Percentiles rank a stretch among this genome's conserved stretches.
Evolutionary conservation across 2,888 invertebrate genomes (phyloP).

Genomic region (Marronus borbonicus): DNA sequence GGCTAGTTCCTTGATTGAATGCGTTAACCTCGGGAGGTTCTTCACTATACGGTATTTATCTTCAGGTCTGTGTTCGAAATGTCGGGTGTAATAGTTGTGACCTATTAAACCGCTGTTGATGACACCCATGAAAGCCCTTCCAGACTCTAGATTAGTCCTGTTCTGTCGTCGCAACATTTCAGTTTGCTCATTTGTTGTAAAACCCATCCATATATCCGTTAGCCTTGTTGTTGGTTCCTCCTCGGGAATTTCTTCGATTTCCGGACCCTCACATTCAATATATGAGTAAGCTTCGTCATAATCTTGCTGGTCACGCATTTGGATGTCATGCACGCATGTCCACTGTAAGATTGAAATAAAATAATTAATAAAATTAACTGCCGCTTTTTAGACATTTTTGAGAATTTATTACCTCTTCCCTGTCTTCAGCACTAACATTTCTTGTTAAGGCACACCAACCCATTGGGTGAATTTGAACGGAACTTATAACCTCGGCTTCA

Average conservation of each 20-base stretch:
- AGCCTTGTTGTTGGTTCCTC: conserved; percentile 54
- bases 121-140: conserved; percentile 63
- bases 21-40: conserved; percentile 85
- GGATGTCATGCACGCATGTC: conserved; percentile 96
- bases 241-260: conserved; percentile 41
- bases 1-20: conserved; percentile 88
- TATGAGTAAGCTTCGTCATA: conserved; percentile 66
- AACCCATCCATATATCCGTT: conserved; percentile 69
- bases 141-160: conserved; percentile 49
- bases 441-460: conserved; percentile 92
- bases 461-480: conserved; percentile 90
- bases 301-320: conserved; percentile 74
- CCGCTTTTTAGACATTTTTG: no score
- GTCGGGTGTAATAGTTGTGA: conserved; percentile 61
- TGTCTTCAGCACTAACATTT: conserved; percentile 89
- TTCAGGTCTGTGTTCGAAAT: conserved; percentile 63
- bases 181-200: conserved; percentile 63
- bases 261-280: conserved; percentile 58
- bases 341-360: conserved; percentile 73
- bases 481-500: conserved; percentile 92
- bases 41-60: conserved; percentile 73
- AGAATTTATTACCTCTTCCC: conserved; percentile 80
- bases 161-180: conserved; percentile 46
- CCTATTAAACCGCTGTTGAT: conserved; percentile 67
- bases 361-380: no score